phyloP scores from a whole-genome alignment of 2,797 vertebrate genomes.

The Paramormyrops hopkinsi region DNA sequence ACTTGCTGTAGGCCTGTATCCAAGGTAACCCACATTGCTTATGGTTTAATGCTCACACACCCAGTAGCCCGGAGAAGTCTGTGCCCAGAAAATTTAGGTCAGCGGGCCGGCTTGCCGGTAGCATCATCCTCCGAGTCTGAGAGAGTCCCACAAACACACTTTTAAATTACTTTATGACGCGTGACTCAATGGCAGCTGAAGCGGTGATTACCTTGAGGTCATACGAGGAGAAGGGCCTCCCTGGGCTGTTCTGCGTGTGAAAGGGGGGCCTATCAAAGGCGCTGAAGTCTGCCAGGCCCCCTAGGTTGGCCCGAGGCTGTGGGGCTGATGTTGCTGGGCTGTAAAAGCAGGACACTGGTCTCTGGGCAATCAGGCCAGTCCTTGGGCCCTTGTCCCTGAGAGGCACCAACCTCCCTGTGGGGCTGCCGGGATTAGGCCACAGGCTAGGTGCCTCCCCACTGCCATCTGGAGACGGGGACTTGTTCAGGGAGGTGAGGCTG shows the following conservation, averaged over 20 bases:
- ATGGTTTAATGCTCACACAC: conserved; percentile 3
- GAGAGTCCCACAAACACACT: conserved; percentile 1
- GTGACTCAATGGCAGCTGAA: conserved; percentile 15
- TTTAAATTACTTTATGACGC: conserved; percentile 23
- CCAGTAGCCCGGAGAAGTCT: not conserved
- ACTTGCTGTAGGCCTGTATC: not conserved
- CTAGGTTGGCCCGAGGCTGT: conserved; percentile 51
- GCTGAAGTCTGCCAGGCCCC: conserved; percentile 53
- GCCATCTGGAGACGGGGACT: conserved; percentile 48
- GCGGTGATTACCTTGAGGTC: conserved; percentile 75
- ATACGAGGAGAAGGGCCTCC: conserved; percentile 68
- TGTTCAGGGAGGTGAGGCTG: conserved; percentile 59
- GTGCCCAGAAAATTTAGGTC: conserved; percentile 2
- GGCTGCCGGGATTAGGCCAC: conserved; percentile 51
- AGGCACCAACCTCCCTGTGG: conserved; percentile 60
- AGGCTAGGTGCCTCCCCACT: conserved; percentile 52
- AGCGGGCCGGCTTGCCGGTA: not conserved
- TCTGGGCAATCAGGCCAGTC: conserved; percentile 61
- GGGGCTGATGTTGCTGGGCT: conserved; percentile 56
- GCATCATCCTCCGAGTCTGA: not conserved
- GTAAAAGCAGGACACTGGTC: conserved; percentile 76
- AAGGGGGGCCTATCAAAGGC: conserved; percentile 70
- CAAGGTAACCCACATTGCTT: conserved; percentile 9
- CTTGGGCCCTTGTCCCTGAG: conserved; percentile 62
- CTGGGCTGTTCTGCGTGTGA: conserved; percentile 71